Base-by-base conservation (phyloP, 2,888 invertebrate species). In the Cataglyphis altisquamis region DNA sequence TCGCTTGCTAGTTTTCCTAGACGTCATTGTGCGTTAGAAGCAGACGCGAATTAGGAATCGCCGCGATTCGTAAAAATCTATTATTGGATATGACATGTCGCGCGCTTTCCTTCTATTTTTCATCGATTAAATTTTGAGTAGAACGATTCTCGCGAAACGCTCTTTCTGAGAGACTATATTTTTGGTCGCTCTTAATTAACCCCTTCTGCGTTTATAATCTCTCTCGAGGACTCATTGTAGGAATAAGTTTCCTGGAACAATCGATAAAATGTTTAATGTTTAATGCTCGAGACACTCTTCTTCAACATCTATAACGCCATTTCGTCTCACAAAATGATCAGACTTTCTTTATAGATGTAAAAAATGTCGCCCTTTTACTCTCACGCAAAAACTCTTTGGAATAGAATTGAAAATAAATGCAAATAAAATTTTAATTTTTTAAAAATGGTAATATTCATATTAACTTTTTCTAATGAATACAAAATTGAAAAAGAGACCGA, bases 221-320 rank as follows among this genome's bases (percentile, higher is more conserved):
- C 82, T 55, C 48, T 83, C 82, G 63, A 52, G 85, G 78, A 87
- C 84, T 82, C 45, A 18, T 80, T 66, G 62, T 64, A 41, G n/a
- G 8, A 52, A 25, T 5, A 55, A 45, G 45, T 21, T 78, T 86
- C 55, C 77, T 57, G 75, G 75, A 77, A 85, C 68, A 82, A 82
- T 88, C 88, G 86, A 88, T 86, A 45, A 57, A 39, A 39, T 60
- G 57, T 72, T 67, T 82, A 86, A 87, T 64, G n/a, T 55, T 62
- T 18, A 29, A 18, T 25, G 39, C 8, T 48, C 6, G 45, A 80
- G 25, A 60, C 25, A 36, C 18, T 60, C 25, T 25, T 32, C 9
- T 55, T 70, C 68, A 8, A 25, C 1, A 2, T 15, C 36, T 39
- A 45, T 9, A 21, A 25, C 25, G 25, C 25, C 32, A n/a, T 45